A percentile compares a stretch with the other conserved stretches of the same genome.
phyloP scores from a whole-genome alignment of 1,140 invertebrate genomes.

The Pachyrhynchus sulphureomaculatus region DNA sequence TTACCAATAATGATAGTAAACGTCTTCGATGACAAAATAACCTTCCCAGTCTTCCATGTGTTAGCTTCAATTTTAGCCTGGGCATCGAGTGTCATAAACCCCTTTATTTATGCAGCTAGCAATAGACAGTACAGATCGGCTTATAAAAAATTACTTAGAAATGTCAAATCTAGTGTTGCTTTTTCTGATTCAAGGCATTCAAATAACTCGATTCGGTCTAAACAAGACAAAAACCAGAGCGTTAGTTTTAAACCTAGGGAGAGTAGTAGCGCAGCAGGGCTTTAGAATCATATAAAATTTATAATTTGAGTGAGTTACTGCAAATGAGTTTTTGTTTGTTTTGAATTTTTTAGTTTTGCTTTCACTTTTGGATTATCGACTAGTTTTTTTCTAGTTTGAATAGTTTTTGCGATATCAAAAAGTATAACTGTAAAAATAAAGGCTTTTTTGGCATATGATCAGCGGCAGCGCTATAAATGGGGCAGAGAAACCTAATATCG shows the following conservation, averaged over 20 bases:
- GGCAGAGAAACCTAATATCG: too few species aligned
- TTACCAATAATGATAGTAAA: conserved; percentile 84
- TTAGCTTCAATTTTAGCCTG: conserved; percentile 80
- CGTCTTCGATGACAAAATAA: conserved; percentile 71
- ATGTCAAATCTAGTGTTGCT: conserved; percentile 38
- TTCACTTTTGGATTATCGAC: too few species aligned
- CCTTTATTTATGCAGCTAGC: conserved; percentile 83
- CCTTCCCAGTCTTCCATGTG: conserved; percentile 72
- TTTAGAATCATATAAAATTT: background rate
- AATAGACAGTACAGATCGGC: conserved; percentile 80
- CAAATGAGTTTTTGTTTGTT: background rate
- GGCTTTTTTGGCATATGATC: too few species aligned
- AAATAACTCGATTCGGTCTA: conserved; percentile 33
- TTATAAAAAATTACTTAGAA: conserved; percentile 64
- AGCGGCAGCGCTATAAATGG: too few species aligned
- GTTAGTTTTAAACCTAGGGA: conserved; percentile 36
- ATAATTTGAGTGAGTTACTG: background rate
- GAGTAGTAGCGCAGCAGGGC: conserved; percentile 12
- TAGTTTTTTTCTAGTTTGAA: too few species aligned
- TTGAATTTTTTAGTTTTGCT: background rate
- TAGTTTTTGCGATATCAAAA: too few species aligned
- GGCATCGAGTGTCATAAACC: conserved; percentile 84
- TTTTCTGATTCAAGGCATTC: conserved; percentile 42
- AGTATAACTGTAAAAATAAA: too few species aligned
- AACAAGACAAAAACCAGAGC: conserved; percentile 35